Evolutionary conservation across 2,888 invertebrate genomes (phyloP).

Genomic region (Xestobium rufovillosum): DNA sequence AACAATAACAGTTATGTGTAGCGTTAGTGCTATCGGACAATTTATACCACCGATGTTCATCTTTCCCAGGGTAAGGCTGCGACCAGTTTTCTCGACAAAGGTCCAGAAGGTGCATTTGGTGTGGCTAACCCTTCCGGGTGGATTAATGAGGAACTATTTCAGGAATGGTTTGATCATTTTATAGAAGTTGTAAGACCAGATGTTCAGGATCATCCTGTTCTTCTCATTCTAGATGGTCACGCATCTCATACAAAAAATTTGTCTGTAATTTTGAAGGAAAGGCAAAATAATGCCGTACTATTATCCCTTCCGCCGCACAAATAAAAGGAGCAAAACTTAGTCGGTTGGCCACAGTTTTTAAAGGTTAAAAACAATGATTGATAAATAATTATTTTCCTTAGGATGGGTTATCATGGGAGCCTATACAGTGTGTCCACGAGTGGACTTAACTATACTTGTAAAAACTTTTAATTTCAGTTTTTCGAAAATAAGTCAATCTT

Average conservation of each 20-base stretch:
- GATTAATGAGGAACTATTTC: slow-evolving; percentile 12
- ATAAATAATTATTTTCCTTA: too few relatives aligned
- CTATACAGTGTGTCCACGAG: too few relatives aligned
- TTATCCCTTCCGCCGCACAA: slow-evolving; percentile 3
- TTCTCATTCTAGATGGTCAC: slow-evolving; percentile 6
- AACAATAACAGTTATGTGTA: slow-evolving; percentile 8
- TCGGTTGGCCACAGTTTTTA: too few relatives aligned
- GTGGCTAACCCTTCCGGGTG: slow-evolving; percentile 10
- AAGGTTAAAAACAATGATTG: too few relatives aligned
- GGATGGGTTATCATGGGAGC: too few relatives aligned
- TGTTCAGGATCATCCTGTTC: slow-evolving; percentile 1
- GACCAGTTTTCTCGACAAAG: slow-evolving; percentile 7
- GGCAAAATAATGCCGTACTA: neutral
- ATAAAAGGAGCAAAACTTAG: too few relatives aligned
- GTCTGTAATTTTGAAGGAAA: neutral
- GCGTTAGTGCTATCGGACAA: slow-evolving; percentile 6
- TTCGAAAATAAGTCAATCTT: too few relatives aligned
- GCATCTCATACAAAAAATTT: slow-evolving; percentile 10
- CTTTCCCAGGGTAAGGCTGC: slow-evolving; percentile 5
- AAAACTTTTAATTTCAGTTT: too few relatives aligned
- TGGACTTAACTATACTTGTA: too few relatives aligned
- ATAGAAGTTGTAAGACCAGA: slow-evolving; percentile 7
- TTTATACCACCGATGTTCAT: slow-evolving; percentile 7
- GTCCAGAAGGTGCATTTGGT: slow-evolving; percentile 8
- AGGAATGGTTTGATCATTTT: slow-evolving; percentile 11